phyloP scores from a whole-genome alignment of 2,888 invertebrate species.

The Ceriagrion tenellum region DNA sequence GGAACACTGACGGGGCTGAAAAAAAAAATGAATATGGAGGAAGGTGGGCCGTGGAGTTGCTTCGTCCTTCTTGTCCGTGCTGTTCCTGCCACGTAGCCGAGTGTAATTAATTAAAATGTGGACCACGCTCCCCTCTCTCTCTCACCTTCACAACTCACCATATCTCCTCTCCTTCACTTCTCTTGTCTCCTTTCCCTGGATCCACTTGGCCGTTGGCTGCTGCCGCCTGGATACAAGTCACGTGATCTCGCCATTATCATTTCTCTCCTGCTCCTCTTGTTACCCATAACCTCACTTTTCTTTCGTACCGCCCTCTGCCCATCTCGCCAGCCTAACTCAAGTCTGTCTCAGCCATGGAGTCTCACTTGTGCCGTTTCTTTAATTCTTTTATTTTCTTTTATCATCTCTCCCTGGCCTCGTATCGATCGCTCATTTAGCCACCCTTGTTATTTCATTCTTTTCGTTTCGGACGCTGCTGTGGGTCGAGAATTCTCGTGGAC shows the following conservation, averaged over 20 bases:
- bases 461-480: neutral
- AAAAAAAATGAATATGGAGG: no score
- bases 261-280: neutral
- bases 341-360: neutral
- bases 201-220: neutral
- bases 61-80: neutral
- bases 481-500: neutral
- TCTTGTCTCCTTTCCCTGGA: neutral
- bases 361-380: no score
- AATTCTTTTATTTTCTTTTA: neutral
- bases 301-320: neutral
- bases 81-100: neutral
- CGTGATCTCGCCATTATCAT: neutral
- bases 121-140: neutral
- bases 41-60: neutral
- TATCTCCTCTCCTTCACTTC: neutral
- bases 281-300: neutral
- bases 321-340: no score
- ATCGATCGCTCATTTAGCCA: neutral
- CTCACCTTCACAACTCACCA: neutral
- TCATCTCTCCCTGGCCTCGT: neutral
- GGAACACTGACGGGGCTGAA: neutral
- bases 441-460: neutral
- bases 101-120: slow-evolving; percentile 25
- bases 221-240: neutral